phyloP scores from a whole-genome alignment of 2,797 vertebrate species.

The Micropoecilia bifurca region DNA sequence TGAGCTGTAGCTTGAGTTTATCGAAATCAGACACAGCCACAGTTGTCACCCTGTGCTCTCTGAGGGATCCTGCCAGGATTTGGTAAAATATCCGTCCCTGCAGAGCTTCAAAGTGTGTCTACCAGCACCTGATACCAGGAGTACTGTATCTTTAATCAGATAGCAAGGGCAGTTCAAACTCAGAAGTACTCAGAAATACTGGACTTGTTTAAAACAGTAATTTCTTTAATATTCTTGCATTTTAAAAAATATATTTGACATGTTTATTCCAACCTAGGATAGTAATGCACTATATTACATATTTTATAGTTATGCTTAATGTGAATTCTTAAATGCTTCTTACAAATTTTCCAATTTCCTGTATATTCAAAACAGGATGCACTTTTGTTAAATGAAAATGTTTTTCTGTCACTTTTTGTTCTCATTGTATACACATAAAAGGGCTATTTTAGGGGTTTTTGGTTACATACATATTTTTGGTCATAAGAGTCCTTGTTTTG shows the following conservation, averaged over 20 bases:
- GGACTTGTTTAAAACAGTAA: background rate
- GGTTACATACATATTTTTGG: background rate
- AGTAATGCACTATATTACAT: too few relatives aligned
- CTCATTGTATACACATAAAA: background rate
- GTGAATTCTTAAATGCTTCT: background rate
- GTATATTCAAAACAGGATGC: background rate
- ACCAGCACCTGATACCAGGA: background rate
- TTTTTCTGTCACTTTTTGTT: background rate
- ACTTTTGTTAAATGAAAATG: background rate
- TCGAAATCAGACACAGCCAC: constrained; percentile 41
- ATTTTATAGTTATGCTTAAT: background rate
- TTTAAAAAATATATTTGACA: background rate
- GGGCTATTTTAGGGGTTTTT: background rate
- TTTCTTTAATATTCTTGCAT: background rate
- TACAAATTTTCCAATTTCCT: background rate
- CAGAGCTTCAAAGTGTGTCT: constrained; percentile 22
- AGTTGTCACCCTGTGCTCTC: constrained; percentile 18
- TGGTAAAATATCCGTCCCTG: constrained; percentile 17
- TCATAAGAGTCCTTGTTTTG: too few relatives aligned
- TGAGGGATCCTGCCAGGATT: constrained; percentile 5
- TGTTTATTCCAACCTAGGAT: background rate
- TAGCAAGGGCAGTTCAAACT: background rate
- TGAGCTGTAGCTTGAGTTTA: constrained; percentile 31
- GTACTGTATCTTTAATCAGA: constrained; percentile 8
- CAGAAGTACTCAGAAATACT: background rate